These are phyloP conservation scores for Leptodactylus fuscus DNA, from an alignment of 2,113 vertebrate genomes.

Conservation along the genomic window DNA sequence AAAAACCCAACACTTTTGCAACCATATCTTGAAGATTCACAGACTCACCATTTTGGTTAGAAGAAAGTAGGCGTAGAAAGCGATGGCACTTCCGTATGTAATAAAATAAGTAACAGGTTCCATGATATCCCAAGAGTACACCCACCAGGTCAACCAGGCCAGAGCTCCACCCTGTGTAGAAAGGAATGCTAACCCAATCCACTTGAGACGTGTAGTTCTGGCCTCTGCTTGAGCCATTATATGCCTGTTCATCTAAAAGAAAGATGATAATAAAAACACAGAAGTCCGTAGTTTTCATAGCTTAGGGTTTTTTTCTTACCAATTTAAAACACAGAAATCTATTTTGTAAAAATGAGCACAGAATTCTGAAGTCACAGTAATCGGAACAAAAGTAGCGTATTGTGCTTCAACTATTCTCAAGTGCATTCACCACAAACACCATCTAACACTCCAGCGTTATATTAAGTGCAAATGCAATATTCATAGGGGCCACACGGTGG, in stretches of 20 bases:
- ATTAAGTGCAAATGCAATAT: no score
- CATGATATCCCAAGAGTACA: constrained; percentile 97
- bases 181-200: constrained; percentile 87
- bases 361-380: no score
- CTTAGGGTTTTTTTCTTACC: no score
- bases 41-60: constrained; percentile 86
- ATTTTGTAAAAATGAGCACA: no score
- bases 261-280: constrained; percentile 35
- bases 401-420: no score
- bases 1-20: no score
- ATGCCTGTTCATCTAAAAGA: constrained; percentile 78
- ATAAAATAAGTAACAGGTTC: constrained; percentile 96
- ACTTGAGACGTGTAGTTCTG: constrained; percentile 76
- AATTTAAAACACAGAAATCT: no score
- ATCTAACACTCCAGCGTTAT: no score
- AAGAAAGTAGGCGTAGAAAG: constrained; percentile 87
- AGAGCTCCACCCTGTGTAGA: constrained; percentile 88
- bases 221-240: constrained; percentile 74
- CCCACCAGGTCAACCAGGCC: constrained; percentile 98
- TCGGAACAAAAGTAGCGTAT: no score
- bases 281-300: no score
- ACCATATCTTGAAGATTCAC: neutral
- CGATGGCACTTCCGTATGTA: constrained; percentile 88
- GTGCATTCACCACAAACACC: neutral
- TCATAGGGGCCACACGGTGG: no score